Evolutionary conservation across 2,113 vertebrate species (phyloP).

Genomic region (Carlito syrichta): DNA sequence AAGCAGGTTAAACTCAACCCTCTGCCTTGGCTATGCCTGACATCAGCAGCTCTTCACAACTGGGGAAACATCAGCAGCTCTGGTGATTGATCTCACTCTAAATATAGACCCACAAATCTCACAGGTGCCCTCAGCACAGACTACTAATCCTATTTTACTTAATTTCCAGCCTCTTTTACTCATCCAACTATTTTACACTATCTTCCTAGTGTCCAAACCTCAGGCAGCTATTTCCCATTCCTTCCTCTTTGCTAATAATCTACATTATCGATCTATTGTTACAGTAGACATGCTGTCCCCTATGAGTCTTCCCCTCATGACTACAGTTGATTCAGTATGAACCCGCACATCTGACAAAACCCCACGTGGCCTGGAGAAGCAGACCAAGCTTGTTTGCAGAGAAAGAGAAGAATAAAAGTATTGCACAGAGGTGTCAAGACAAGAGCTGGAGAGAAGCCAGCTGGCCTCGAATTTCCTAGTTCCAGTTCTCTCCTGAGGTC

Average conservation of each 20-base stretch:
- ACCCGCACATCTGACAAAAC: neutral
- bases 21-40: neutral
- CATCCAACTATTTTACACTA: neutral
- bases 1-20: neutral
- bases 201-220: neutral
- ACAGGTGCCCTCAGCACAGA: neutral
- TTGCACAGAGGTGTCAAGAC: neutral
- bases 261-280: neutral
- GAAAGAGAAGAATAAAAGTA: neutral
- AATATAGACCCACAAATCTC: neutral
- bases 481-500: neutral
- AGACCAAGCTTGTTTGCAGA: neutral
- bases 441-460: neutral
- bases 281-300: neutral
- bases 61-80: neutral
- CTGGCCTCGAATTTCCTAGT: neutral
- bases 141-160: neutral
- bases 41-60: neutral
- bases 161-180: neutral
- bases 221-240: neutral
- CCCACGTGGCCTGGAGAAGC: neutral
- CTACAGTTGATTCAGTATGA: neutral
- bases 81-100: neutral
- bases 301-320: neutral
- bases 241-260: neutral